Evolutionary conservation across 1,140 invertebrate genomes (phyloP).

Genomic region (Stegodyphus mimosarum): DNA sequence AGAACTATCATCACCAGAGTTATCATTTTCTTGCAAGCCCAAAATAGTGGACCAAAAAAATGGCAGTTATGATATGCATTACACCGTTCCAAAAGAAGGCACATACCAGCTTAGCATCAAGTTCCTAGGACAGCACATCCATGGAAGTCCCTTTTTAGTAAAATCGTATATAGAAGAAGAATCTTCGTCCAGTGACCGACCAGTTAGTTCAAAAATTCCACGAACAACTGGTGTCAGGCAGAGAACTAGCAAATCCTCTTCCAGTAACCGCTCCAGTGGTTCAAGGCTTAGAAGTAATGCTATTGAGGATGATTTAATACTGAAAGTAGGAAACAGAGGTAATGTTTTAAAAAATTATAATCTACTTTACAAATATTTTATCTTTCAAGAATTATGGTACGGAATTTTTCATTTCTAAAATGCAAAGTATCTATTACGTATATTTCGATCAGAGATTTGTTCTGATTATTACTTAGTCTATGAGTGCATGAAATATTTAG

Average conservation of each 20-base stretch:
- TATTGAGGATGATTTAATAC: conserved; percentile 71
- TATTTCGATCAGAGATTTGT: too few relatives aligned
- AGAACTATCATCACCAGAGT: conserved; percentile 58
- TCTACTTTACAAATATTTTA: too few relatives aligned
- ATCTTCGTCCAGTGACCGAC: conserved; percentile 64
- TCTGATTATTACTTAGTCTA: too few relatives aligned
- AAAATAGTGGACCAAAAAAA: conserved; percentile 70
- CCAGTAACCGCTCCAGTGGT: conserved; percentile 68
- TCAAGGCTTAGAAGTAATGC: conserved; percentile 69
- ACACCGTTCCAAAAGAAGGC: conserved; percentile 68
- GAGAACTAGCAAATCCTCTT: conserved; percentile 66
- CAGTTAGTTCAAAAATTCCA: conserved; percentile 63
- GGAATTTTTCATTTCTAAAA: too few relatives aligned
- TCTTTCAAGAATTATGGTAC: too few relatives aligned
- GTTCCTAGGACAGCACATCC: conserved; percentile 70
- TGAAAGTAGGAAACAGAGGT: conserved; percentile 64
- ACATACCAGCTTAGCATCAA: conserved; percentile 68
- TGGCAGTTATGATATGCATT: conserved; percentile 71
- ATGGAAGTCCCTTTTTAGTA: conserved; percentile 70
- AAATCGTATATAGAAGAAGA: conserved; percentile 63
- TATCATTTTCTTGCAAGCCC: conserved; percentile 63
- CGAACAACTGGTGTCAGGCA: conserved; percentile 64
- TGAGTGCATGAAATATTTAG: too few relatives aligned
- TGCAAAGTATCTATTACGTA: too few relatives aligned
- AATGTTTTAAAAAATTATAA: neutral